These are phyloP conservation scores for Zoroaster sp. DNA, from an alignment of 53 echinoderm and acorn worm species.

Conservation along the genomic window DNA sequence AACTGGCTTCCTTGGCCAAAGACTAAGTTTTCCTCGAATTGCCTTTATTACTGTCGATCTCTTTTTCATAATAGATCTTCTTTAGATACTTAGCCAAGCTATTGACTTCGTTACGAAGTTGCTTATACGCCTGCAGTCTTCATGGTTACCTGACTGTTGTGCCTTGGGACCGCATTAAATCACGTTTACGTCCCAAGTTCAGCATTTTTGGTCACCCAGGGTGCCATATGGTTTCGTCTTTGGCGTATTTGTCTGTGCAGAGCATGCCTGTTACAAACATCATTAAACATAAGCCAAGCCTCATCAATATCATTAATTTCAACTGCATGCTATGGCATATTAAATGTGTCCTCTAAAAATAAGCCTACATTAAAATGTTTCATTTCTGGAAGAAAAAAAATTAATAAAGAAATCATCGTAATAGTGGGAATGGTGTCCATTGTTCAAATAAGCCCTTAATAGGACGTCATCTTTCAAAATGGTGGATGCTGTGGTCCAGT, in stretches of 20 bases:
- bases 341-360: background rate
- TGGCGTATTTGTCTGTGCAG: background rate
- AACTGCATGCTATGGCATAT: background rate
- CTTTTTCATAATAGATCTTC: slow-evolving; percentile 2
- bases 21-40: background rate
- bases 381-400: too few species aligned
- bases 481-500: too few species aligned
- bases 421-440: too few species aligned
- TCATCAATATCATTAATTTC: background rate
- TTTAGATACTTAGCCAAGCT: background rate
- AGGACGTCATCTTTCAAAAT: too few species aligned
- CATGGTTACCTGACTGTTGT: background rate
- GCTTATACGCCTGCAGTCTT: background rate
- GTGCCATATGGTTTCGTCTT: too few species aligned
- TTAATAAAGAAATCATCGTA: too few species aligned
- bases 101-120: background rate
- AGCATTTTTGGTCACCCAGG: too few species aligned
- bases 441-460: too few species aligned
- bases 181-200: too few species aligned
- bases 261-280: background rate
- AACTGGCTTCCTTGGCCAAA: background rate
- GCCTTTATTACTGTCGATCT: background rate
- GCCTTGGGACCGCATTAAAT: background rate
- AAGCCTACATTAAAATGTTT: background rate
- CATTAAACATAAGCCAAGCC: background rate